A percentile compares a stretch with the other conserved stretches of the same genome.
Evolutionary conservation across 2,888 invertebrate species (phyloP).

Genomic region (Petrolisthes cinctipes): DNA sequence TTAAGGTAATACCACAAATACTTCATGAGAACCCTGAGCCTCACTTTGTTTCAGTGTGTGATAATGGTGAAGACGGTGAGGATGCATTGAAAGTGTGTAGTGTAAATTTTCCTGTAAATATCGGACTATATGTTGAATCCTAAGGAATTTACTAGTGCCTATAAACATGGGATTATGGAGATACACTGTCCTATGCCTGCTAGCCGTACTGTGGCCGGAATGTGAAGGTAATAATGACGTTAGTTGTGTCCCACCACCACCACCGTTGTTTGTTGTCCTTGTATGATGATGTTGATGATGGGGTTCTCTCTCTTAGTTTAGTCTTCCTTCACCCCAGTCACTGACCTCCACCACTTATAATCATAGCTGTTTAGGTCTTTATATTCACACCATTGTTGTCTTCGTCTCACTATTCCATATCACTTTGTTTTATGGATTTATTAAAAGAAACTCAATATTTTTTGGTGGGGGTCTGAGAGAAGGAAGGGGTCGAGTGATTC

Average conservation of each 20-base stretch:
- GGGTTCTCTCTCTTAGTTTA: background rate
- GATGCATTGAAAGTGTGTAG: slow-evolving; percentile 41
- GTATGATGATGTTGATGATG: slow-evolving; percentile 21
- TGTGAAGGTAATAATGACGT: slow-evolving; percentile 48
- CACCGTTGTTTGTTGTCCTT: background rate
- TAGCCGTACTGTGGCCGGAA: slow-evolving; percentile 48
- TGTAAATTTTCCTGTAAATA: slow-evolving; percentile 59
- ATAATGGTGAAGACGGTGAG: slow-evolving; percentile 51
- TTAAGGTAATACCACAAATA: too few species aligned
- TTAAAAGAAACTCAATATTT: too few species aligned
- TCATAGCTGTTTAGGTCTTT: background rate
- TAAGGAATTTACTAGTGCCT: slow-evolving; percentile 61
- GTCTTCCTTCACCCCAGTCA: background rate
- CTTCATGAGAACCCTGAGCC: too few species aligned
- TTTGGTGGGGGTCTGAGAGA: too few species aligned
- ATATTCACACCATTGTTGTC: background rate
- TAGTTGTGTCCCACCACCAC: background rate
- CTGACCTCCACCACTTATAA: slow-evolving; percentile 1
- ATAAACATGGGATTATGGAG: slow-evolving; percentile 63
- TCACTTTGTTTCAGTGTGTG: slow-evolving; percentile 41
- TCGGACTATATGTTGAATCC: slow-evolving; percentile 59
- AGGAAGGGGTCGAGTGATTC: too few species aligned
- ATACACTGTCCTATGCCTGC: slow-evolving; percentile 46
- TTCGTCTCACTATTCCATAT: background rate
- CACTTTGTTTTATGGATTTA: too few species aligned